These are phyloP conservation scores for Pagetopsis macropterus DNA, from an alignment of 2,797 vertebrate genomes.

Conservation along the genomic window DNA sequence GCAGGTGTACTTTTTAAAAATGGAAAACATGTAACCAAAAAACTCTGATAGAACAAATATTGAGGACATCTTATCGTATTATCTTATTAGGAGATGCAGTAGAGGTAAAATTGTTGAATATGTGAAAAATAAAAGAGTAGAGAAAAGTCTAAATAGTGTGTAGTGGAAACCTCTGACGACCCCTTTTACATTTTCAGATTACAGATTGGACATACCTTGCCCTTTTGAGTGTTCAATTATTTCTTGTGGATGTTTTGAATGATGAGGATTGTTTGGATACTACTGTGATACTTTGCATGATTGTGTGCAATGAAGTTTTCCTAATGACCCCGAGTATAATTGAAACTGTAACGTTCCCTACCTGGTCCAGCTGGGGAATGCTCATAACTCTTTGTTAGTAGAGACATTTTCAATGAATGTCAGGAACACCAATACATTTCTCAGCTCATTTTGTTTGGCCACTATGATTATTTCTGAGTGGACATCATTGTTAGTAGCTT, in stretches of 20 bases:
- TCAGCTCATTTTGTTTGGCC: background rate
- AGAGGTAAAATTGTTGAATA: background rate
- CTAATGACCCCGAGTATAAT: no score
- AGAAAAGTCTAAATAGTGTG: background rate
- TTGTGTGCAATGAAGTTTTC: no score
- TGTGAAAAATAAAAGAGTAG: background rate
- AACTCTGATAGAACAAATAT: background rate
- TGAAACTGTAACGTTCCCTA: no score
- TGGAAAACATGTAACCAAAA: background rate
- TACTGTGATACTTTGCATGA: no score
- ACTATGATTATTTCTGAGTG: conserved; percentile 9
- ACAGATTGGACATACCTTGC: no score
- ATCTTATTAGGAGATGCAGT: background rate
- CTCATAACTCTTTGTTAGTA: background rate
- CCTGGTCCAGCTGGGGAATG: no score
- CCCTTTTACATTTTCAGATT: background rate
- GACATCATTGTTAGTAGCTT: conserved; percentile 28
- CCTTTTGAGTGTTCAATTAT: no score
- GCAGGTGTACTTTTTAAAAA: background rate
- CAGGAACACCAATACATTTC: background rate
- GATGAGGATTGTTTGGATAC: no score
- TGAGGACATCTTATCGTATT: background rate
- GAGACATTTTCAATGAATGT: background rate
- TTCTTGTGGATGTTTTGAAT: no score
- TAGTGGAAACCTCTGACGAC: background rate